phyloP scores from a whole-genome alignment of 2,888 invertebrate species.

The Nasonia oneida region DNA sequence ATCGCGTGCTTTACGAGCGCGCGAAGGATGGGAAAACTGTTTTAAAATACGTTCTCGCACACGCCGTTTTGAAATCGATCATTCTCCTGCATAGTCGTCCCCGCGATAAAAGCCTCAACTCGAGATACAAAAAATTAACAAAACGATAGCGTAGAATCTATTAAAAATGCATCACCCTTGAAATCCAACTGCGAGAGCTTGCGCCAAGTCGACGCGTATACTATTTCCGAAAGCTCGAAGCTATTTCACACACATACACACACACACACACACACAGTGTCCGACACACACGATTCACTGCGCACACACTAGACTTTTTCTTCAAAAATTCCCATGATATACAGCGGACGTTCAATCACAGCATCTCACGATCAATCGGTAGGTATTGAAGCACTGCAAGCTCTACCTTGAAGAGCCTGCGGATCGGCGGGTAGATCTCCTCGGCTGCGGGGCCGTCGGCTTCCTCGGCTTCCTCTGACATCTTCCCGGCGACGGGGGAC shows the following conservation, averaged over 20 bases:
- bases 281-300: background rate
- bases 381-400: background rate
- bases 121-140: background rate
- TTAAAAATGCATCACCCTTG: background rate
- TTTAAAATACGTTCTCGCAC: background rate
- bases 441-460: conserved; percentile 6
- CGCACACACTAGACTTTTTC: background rate
- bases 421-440: conserved; percentile 50
- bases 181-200: background rate
- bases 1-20: background rate
- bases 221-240: background rate
- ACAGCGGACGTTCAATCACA: background rate
- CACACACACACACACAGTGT: background rate
- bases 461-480: background rate
- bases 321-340: background rate
- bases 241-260: background rate
- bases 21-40: background rate
- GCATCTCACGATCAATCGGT: background rate
- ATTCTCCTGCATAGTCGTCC: background rate
- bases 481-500: conserved; percentile 9
- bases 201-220: background rate
- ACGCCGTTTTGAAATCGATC: background rate
- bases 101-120: too few relatives aligned
- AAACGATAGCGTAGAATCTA: background rate
- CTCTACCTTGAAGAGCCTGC: conserved; percentile 55